Conservation (phyloP, 2,888 invertebrate species). For the Luperina nickerlii region DNA sequence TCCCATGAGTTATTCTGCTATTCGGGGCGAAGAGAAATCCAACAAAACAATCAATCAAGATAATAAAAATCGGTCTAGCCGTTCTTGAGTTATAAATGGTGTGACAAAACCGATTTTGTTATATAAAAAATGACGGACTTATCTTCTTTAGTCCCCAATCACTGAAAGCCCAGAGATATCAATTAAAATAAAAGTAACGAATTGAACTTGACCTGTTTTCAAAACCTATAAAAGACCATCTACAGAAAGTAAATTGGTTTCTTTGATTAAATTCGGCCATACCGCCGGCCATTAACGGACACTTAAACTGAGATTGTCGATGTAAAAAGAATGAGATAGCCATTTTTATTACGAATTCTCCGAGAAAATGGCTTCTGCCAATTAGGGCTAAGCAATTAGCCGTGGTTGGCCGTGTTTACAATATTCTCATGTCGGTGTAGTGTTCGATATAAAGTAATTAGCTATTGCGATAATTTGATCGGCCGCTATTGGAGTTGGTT, state of each 20-base stretch:
- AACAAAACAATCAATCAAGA: neutral
- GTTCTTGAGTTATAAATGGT: too few relatives aligned
- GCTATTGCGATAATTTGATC: conserved; percentile 48
- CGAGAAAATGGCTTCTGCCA: conserved; percentile 50
- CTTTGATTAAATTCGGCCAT: conserved; percentile 39
- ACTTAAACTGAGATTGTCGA: conserved; percentile 38
- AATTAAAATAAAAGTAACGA: conserved; percentile 12
- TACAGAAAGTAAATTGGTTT: conserved; percentile 32
- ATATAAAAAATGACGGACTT: neutral
- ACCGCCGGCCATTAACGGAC: conserved; percentile 6
- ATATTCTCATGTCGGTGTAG: conserved; percentile 32
- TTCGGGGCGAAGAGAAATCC: neutral
- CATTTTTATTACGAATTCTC: conserved; percentile 39
- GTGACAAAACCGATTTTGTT: neutral
- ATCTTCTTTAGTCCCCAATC: neutral
- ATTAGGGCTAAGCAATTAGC: conserved; percentile 63
- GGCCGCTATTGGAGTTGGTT: conserved; percentile 8
- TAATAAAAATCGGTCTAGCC: neutral
- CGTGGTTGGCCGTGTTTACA: conserved; percentile 51
- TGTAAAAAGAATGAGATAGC: conserved; percentile 39
- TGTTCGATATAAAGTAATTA: conserved; percentile 55
- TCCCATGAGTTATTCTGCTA: neutral
- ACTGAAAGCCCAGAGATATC: neutral
- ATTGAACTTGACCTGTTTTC: conserved; percentile 34
- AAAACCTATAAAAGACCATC: conserved; percentile 26